A percentile compares a stretch with the other conserved stretches of the same genome.
Conservation (phyloP, 2,797 vertebrate species). For the Loriculus beryllinus region DNA sequence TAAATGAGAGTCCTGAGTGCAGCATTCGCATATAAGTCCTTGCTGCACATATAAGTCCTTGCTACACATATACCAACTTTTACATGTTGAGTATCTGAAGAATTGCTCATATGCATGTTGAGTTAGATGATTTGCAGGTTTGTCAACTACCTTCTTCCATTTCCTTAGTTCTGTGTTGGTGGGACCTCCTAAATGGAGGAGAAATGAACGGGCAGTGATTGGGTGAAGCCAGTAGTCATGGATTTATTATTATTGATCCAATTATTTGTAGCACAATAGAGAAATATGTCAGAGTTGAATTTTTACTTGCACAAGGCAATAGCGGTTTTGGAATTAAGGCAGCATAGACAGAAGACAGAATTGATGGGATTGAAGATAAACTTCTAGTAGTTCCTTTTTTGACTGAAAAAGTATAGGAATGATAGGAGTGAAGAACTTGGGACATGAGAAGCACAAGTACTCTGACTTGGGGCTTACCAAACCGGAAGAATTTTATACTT, state of each 20-base stretch:
- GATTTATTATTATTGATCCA: not conserved
- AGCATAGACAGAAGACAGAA: rapidly evolving
- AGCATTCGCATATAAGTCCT: not conserved
- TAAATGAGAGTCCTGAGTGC: not conserved
- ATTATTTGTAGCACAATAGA: not conserved
- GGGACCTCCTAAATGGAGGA: not conserved
- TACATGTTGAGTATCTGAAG: too few species aligned
- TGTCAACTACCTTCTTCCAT: not conserved
- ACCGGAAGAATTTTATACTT: not conserved
- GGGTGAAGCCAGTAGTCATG: not conserved
- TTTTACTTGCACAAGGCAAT: not conserved
- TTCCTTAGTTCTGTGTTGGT: not conserved
- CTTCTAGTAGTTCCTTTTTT: not conserved
- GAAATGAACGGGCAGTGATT: not conserved
- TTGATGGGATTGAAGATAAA: not conserved
- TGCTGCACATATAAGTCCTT: not conserved
- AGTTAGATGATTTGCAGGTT: not conserved
- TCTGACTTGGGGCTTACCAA: not conserved
- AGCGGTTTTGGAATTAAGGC: not conserved
- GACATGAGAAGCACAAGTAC: not conserved
- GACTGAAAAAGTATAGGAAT: not conserved
- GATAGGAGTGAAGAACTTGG: not conserved
- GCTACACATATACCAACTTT: not conserved
- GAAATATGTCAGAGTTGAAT: not conserved
- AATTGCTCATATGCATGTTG: rapidly evolving